Conservation (phyloP, 2,888 invertebrate genomes). For the Cybosia mesomella region DNA sequence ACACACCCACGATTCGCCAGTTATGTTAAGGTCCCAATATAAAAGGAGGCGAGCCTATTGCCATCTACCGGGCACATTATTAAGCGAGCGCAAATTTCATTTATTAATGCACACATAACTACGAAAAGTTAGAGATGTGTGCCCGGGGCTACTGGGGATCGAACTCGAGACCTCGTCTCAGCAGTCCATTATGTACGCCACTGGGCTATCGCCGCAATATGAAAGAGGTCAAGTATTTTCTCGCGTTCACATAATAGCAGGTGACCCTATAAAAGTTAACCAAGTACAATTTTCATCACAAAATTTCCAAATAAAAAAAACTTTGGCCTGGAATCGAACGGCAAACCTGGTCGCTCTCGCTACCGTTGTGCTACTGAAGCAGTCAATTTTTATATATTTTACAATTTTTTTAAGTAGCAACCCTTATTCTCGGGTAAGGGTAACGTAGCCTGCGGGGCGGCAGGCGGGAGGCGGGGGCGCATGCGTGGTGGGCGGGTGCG, state of each 20-base stretch:
- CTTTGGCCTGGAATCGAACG: neutral
- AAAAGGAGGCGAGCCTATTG: too few relatives aligned
- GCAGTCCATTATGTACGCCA: too few relatives aligned
- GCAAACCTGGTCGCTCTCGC: neutral
- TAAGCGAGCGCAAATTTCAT: too few relatives aligned
- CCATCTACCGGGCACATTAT: too few relatives aligned
- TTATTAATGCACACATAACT: too few relatives aligned
- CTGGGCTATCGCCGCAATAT: too few relatives aligned
- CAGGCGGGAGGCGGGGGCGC: conserved; percentile 30
- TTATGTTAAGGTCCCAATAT: too few relatives aligned
- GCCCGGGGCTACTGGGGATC: too few relatives aligned
- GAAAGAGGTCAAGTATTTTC: neutral
- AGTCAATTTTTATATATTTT: conserved; percentile 6
- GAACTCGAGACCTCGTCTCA: too few relatives aligned
- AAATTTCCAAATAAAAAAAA: too few relatives aligned
- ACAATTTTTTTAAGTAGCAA: conserved; percentile 35
- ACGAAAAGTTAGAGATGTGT: too few relatives aligned
- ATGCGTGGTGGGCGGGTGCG: conserved; percentile 44
- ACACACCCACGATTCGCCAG: too few relatives aligned
- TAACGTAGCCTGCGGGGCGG: conserved; percentile 15
- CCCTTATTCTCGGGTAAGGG: conserved; percentile 32
- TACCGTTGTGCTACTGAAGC: neutral
- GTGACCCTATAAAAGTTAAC: neutral
- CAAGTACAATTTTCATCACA: neutral
- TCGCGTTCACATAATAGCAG: neutral